Evolutionary conservation across 2,113 vertebrate genomes (phyloP), one percentile per base, ranked within the genome.

Genomic region (Laticauda laticaudata): DNA sequence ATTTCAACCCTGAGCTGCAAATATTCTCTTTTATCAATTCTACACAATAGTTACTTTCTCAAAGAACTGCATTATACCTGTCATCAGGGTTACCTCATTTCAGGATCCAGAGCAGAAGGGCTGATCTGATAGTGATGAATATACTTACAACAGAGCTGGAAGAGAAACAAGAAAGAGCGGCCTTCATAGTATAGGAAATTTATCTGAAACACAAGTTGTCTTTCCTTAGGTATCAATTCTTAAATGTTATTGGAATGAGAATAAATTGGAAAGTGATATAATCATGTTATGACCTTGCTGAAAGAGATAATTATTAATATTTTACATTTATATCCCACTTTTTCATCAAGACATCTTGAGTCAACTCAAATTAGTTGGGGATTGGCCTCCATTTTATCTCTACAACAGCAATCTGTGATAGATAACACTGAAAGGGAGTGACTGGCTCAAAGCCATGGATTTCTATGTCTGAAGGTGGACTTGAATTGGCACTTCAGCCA

Each of bases 81-180:
- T 97, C 97, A 97, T 96, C 96, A 96, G 96, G 96, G 96, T 96
- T 96, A 96, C 95, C 96, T 97, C 94, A 94, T 92, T 96, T 94
- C 94, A 94, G 81, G 97, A 96, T 96, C 95, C 96, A 93, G 96
- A 96, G 96, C 96, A 96, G 86, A 94, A 97, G 96, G 96, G 96
- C 96, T 97, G 96, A 93, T 94, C 94, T 92, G 92, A 94, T 94
- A 94, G 95, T 95, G 96, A 95, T 93, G 94, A 96, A 95, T 95
- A 96, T 97, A 97, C 96, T 97, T 97, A 97, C 95, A 96, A 14
- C 93, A 91, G 95, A 94, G 95, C 75, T 26, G 94, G 93, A 95
- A 95, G 75, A 86, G 45, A 86, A 26, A 55, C 92, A 93, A 95
- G 94, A 87, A 91, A 95, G 90, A 96, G 56, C 90, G 91, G 90